phyloP scores from a whole-genome alignment of 1,140 invertebrate species.

The Telenomus remus region DNA sequence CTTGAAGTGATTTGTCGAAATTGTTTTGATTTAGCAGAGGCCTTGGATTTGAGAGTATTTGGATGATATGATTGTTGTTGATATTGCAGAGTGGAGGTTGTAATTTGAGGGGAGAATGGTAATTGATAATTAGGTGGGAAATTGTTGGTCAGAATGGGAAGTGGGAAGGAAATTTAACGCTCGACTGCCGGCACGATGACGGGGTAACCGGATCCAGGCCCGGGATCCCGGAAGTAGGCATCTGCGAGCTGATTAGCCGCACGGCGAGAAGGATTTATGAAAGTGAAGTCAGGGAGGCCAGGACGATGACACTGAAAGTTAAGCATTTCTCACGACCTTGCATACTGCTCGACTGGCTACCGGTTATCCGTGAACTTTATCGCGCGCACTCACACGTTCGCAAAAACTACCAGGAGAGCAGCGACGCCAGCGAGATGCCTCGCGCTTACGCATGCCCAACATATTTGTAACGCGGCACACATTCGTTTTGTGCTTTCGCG shows the following conservation, averaged over 20 bases:
- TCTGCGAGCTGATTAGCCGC: conserved; percentile 54
- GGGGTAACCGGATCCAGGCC: conserved; percentile 58
- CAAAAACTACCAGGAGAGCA: not conserved
- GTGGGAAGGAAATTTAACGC: conserved; percentile 54
- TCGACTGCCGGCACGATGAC: conserved; percentile 43
- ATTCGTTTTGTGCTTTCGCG: conserved; percentile 24
- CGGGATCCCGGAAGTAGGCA: conserved; percentile 55
- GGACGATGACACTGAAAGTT: conserved; percentile 63
- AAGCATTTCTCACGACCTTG: conserved; percentile 66
- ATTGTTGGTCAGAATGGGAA: conserved; percentile 54
- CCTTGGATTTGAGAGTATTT: no score
- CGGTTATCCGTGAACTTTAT: conserved; percentile 57
- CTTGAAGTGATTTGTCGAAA: no score
- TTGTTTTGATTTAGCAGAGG: not conserved
- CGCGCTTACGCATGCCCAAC: conserved; percentile 33
- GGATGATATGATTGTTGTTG: no score
- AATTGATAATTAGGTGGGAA: conserved; percentile 52
- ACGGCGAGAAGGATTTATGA: conserved; percentile 54
- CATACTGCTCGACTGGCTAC: conserved; percentile 56
- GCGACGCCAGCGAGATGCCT: conserved; percentile 5
- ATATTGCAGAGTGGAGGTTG: no score
- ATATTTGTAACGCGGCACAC: conserved; percentile 42
- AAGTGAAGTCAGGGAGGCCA: conserved; percentile 57
- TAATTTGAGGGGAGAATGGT: conserved; percentile 52
- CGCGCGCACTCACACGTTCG: conserved; percentile 11